These are phyloP conservation scores for Eulemur rufifrons DNA, from an alignment of 2,113 vertebrate genomes.

Conservation along the genomic window DNA sequence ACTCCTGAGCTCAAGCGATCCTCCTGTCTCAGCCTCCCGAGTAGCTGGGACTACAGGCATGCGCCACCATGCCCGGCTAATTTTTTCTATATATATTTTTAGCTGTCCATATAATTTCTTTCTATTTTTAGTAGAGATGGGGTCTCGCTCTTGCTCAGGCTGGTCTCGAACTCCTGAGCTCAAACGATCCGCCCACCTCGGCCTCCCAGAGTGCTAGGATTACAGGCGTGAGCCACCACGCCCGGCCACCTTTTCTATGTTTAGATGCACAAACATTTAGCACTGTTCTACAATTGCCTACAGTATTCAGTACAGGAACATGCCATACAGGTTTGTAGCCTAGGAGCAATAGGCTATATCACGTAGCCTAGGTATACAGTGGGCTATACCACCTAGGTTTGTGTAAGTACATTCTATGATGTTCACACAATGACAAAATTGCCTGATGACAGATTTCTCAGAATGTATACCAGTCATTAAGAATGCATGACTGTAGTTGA, in stretches of 20 bases:
- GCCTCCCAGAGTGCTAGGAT: no score
- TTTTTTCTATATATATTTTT: no score
- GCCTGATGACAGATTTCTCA: neutral
- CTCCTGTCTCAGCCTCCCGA: no score
- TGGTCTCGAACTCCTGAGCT: no score
- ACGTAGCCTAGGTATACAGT: neutral
- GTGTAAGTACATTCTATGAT: neutral
- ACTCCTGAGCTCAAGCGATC: no score
- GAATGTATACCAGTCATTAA: neutral
- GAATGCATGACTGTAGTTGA: neutral
- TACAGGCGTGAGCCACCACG: no score
- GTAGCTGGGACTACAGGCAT: no score
- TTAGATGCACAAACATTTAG: neutral
- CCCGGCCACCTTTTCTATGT: neutral
- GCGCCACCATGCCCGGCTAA: no score
- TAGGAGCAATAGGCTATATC: neutral
- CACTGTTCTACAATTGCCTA: neutral
- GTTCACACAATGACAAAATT: neutral
- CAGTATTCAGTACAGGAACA: neutral
- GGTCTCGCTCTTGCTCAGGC: no score
- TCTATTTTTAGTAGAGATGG: no score
- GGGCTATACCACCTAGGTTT: neutral
- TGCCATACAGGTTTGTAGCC: neutral
- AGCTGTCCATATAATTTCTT: no score
- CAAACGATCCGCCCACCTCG: no score